Base-by-base conservation (phyloP, 2,888 invertebrate genomes). In the Amphimallon solstitiale region DNA sequence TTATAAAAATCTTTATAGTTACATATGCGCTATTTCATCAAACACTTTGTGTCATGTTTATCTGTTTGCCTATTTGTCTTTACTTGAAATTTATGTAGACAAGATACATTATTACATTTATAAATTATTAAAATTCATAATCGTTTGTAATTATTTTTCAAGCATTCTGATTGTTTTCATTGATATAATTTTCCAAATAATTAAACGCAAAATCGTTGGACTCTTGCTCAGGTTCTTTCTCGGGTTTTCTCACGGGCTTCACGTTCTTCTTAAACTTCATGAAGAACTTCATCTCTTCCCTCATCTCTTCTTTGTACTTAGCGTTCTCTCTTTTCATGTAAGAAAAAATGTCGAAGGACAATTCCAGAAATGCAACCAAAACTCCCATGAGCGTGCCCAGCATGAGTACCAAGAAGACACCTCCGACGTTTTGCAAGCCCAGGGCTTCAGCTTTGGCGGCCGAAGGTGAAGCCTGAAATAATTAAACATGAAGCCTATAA, bases 401-500 rank as follows among this genome's bases (percentile, higher is more conserved):
- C 1, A 87, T 86, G 1, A 94, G 84, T 0, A 93, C 92, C 37
- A 93, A 86, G 80, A 93, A 94, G 1, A 94, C 92, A n/a, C 93
- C 93, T 61, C 92, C 92, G 1, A 93, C 92, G 78, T 96, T 94
- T 45, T 90, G 89, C 62, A 96, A 81, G 12, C 89, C 90, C 54
- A 95, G 81, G 12, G 89, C 87, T 34, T 86, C 85, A 0, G 88
- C 82, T 83, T 83, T 69, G 2, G 43, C 46, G 19, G 51, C 37
- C 10, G 66, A 54, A 12, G 40, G 5, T 40, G 35, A 40, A 35
- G 84, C 82, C 40, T 85, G 83, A 12, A 81, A 79, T 45, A n/a
- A n/a, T n/a, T n/a, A n/a, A n/a, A n/a, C n/a, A n/a, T n/a, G n/a
- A n/a, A n/a, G n/a, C n/a, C n/a, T n/a, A n/a, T n/a, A n/a, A n/a